Percentiles rank a stretch among this genome's conserved stretches.
phyloP scores from a whole-genome alignment of 2,888 invertebrate species.

The Caenorhabditis becei region DNA sequence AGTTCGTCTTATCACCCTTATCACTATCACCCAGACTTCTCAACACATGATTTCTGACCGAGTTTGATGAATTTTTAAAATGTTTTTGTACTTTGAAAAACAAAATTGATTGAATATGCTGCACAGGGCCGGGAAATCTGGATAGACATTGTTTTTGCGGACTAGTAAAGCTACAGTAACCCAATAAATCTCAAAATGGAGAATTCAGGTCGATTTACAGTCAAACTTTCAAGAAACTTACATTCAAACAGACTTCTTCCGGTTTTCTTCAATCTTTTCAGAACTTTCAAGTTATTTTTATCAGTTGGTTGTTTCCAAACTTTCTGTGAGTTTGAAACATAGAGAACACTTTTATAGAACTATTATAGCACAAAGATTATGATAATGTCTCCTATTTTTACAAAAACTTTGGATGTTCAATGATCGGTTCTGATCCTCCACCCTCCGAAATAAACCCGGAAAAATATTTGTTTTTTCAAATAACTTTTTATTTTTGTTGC shows the following conservation, averaged over 20 bases:
- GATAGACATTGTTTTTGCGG: too few relatives aligned
- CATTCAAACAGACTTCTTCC: too few relatives aligned
- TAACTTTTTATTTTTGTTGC: too few relatives aligned
- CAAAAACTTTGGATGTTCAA: background rate
- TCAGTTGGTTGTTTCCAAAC: background rate
- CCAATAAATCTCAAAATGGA: too few relatives aligned
- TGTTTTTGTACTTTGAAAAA: slow-evolving; percentile 4
- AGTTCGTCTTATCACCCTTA: background rate
- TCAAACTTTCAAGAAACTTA: too few relatives aligned
- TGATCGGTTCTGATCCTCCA: slow-evolving; percentile 12
- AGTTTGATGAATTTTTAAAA: slow-evolving; percentile 5
- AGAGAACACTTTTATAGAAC: background rate
- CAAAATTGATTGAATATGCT: background rate
- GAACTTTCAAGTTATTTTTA: too few relatives aligned
- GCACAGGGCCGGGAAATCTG: too few relatives aligned
- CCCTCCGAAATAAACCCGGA: background rate
- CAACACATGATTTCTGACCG: background rate
- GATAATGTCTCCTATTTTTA: too few relatives aligned
- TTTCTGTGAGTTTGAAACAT: background rate
- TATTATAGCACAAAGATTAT: slow-evolving; percentile 12
- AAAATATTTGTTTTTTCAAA: background rate
- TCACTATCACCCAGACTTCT: slow-evolving; percentile 1
- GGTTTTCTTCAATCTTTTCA: too few relatives aligned
- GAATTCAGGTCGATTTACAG: too few relatives aligned
- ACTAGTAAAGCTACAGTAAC: too few relatives aligned